Conservation (phyloP, 2,797 vertebrate genomes). For the Protonibea diacanthus region DNA sequence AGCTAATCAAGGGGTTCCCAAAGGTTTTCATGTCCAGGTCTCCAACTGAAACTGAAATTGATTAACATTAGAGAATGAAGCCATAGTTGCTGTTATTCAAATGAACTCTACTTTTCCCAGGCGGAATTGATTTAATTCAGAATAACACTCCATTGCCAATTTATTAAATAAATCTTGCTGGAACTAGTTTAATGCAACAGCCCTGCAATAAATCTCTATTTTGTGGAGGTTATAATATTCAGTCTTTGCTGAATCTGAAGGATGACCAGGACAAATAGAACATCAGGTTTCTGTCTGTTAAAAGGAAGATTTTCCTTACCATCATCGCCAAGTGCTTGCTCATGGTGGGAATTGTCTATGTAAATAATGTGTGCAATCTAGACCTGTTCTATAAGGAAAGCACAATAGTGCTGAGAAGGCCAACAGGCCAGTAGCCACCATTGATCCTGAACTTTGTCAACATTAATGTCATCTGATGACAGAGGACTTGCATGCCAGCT, state of each 20-base stretch:
- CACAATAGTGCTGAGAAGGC: neutral
- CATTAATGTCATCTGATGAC: neutral
- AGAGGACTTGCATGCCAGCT: neutral
- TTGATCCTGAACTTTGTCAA: neutral
- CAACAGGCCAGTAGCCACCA: neutral
- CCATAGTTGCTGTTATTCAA: constrained; percentile 2
- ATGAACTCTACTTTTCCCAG: neutral
- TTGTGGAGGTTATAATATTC: neutral
- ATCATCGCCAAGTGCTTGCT: too few species aligned
- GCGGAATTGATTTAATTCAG: constrained; percentile 9
- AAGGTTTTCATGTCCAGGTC: constrained; percentile 35
- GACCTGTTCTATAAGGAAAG: too few species aligned
- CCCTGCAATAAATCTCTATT: neutral
- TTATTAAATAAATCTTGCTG: neutral
- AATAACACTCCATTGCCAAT: neutral
- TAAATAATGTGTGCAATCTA: too few species aligned
- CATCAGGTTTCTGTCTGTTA: too few species aligned
- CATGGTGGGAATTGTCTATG: too few species aligned
- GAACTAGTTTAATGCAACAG: neutral
- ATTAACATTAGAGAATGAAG: constrained; percentile 6
- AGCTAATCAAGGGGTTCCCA: neutral
- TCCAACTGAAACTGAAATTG: constrained; percentile 20
- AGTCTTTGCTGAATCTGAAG: neutral
- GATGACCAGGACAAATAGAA: neutral
- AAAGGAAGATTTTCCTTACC: too few species aligned